These are phyloP conservation scores for Metopia argyrocephala DNA, from an alignment of 2,888 invertebrate genomes.

Conservation along the genomic window DNA sequence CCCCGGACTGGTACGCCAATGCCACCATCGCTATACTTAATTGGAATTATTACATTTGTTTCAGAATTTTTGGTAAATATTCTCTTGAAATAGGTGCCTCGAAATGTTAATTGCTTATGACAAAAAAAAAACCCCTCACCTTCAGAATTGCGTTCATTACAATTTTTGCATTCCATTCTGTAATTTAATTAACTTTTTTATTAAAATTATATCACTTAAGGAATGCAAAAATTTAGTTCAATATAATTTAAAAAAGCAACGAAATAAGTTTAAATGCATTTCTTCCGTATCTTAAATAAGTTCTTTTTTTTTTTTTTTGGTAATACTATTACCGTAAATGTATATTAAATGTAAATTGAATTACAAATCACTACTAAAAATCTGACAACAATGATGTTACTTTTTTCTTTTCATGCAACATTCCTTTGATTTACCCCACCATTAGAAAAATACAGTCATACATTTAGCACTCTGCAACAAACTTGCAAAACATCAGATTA, in stretches of 20 bases:
- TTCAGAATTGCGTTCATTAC: too few relatives aligned
- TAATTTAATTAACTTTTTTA: too few relatives aligned
- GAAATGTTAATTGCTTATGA: too few relatives aligned
- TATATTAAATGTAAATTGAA: slow-evolving; percentile 59
- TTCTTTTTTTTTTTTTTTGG: slow-evolving; percentile 8
- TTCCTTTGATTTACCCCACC: background rate
- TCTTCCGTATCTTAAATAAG: slow-evolving; percentile 5
- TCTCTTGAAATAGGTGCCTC: too few relatives aligned
- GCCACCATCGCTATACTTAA: too few relatives aligned
- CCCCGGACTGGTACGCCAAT: too few relatives aligned
- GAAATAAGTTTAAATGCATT: slow-evolving; percentile 21
- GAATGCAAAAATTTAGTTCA: background rate
- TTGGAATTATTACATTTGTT: too few relatives aligned
- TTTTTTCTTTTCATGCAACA: background rate
- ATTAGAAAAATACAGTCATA: background rate
- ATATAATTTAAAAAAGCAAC: background rate
- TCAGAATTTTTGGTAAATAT: too few relatives aligned
- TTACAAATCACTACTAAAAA: slow-evolving; percentile 54
- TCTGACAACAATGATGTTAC: slow-evolving; percentile 32
- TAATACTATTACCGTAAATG: slow-evolving; percentile 44
- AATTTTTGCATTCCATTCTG: too few relatives aligned
- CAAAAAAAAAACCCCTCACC: too few relatives aligned
- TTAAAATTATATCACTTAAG: too few relatives aligned
- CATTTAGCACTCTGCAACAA: background rate
- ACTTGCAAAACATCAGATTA: slow-evolving; percentile 24